phyloP scores from a whole-genome alignment of 2,797 vertebrate species.

The Toxotes lorentzi region DNA sequence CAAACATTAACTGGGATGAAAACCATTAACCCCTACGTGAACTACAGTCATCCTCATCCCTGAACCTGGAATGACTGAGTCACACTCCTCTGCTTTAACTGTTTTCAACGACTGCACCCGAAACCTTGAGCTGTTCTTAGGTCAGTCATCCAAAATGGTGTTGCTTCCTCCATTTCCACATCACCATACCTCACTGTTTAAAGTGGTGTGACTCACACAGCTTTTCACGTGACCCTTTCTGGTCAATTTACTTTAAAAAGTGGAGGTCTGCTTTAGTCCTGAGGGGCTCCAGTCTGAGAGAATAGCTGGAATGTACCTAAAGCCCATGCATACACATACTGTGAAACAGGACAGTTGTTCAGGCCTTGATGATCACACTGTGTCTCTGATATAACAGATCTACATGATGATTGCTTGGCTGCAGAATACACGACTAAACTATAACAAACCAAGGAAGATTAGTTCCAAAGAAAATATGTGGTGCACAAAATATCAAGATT shows the following conservation, averaged over 20 bases:
- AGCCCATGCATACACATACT: neutral
- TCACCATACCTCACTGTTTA: slow-evolving; percentile 1
- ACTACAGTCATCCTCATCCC: neutral
- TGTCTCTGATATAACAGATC: neutral
- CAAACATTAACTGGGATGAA: neutral
- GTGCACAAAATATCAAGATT: no score
- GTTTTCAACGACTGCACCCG: neutral
- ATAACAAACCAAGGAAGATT: no score
- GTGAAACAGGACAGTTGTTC: neutral
- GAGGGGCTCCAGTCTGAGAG: neutral
- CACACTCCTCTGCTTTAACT: slow-evolving; percentile 19
- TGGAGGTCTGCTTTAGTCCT: slow-evolving; percentile 18
- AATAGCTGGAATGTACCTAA: slow-evolving; percentile 22
- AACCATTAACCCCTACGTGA: neutral
- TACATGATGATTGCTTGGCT: slow-evolving; percentile 8
- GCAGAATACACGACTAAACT: no score
- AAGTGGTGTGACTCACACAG: slow-evolving; percentile 29
- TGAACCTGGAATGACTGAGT: neutral
- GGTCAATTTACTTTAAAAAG: slow-evolving; percentile 36
- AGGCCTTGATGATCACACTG: neutral
- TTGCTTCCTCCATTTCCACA: slow-evolving; percentile 38
- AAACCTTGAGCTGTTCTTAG: slow-evolving; percentile 20
- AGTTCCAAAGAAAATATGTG: no score
- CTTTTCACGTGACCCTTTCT: slow-evolving; percentile 11
- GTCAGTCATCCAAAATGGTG: slow-evolving; percentile 37